A percentile compares a stretch with the other conserved stretches of the same genome.
These are phyloP conservation scores for Thamnaconus septentrionalis DNA, from an alignment of 2,113 vertebrate genomes.

Conservation along the genomic window DNA sequence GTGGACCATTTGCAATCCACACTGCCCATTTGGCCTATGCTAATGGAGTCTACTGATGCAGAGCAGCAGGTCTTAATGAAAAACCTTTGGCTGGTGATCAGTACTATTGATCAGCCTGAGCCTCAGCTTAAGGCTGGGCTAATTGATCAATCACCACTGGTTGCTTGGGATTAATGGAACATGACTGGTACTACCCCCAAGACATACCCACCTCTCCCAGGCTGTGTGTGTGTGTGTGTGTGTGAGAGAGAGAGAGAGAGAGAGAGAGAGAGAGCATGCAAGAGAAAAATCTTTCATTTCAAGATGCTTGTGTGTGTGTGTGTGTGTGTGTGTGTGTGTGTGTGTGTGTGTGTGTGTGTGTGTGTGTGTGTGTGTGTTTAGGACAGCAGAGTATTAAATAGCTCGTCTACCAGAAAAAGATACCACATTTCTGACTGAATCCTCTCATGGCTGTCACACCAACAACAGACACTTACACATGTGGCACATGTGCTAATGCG, in stretches of 20 bases:
- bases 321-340: conserved; percentile 16
- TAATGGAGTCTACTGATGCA: conserved; percentile 65
- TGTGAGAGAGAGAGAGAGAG: too few relatives aligned
- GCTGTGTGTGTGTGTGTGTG: too few relatives aligned
- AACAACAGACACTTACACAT: too few relatives aligned
- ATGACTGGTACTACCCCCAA: conserved; percentile 43
- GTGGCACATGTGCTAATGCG: too few relatives aligned
- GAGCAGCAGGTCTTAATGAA: conserved; percentile 71
- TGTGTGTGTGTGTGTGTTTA: background rate
- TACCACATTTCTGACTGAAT: background rate
- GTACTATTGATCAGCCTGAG: conserved; percentile 70
- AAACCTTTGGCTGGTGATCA: conserved; percentile 66
- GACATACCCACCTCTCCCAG: conserved; percentile 34
- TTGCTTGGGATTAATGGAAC: conserved; percentile 67
- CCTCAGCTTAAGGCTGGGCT: conserved; percentile 65
- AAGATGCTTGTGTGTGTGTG: conserved; percentile 42
- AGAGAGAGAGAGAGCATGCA: too few relatives aligned
- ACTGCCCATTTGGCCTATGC: conserved; percentile 56
- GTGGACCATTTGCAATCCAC: conserved; percentile 38
- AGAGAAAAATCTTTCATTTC: too few relatives aligned
- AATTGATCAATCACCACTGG: conserved; percentile 74
- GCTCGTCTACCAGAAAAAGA: background rate
- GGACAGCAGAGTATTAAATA: background rate
- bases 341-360: conserved; percentile 1
- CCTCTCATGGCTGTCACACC: background rate